phyloP scores from a whole-genome alignment of 2,113 vertebrate species.

The Neoarius graeffei region DNA sequence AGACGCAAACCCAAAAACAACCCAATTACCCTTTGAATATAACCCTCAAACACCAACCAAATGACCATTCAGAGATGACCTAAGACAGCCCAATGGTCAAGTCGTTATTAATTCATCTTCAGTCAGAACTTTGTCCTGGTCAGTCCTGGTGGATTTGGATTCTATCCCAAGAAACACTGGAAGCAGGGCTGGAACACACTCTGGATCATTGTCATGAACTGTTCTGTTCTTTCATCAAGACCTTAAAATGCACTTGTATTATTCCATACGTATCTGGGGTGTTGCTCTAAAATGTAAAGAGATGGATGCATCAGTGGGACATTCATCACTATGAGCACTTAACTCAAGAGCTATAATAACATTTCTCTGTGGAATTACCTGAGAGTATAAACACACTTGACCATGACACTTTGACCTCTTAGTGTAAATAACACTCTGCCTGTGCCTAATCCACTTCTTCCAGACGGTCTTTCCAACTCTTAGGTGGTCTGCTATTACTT shows the following conservation, averaged over 20 bases:
- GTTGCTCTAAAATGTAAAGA: not conserved
- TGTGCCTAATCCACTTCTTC: not conserved
- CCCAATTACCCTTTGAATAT: not conserved
- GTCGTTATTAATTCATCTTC: not conserved
- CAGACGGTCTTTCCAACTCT: not conserved
- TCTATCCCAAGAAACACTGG: not conserved
- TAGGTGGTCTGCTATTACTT: conserved; percentile 7
- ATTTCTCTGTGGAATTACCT: not conserved
- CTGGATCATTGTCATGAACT: not conserved
- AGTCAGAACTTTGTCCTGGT: not conserved
- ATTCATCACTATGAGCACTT: not conserved
- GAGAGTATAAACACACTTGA: not conserved
- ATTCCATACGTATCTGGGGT: not conserved
- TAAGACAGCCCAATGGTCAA: not conserved
- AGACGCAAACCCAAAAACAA: too few species aligned
- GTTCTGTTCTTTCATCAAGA: not conserved
- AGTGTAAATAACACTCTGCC: not conserved
- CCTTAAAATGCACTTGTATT: not conserved
- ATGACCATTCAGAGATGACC: not conserved
- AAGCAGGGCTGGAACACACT: not conserved
- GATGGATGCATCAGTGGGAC: not conserved
- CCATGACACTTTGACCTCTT: not conserved
- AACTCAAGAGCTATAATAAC: not conserved
- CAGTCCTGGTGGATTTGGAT: not conserved
- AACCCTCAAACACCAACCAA: not conserved